Evolutionary conservation across 1,140 invertebrate genomes (phyloP), one percentile per base, ranked within the genome.

Genomic region (Phthorimaea operculella): DNA sequence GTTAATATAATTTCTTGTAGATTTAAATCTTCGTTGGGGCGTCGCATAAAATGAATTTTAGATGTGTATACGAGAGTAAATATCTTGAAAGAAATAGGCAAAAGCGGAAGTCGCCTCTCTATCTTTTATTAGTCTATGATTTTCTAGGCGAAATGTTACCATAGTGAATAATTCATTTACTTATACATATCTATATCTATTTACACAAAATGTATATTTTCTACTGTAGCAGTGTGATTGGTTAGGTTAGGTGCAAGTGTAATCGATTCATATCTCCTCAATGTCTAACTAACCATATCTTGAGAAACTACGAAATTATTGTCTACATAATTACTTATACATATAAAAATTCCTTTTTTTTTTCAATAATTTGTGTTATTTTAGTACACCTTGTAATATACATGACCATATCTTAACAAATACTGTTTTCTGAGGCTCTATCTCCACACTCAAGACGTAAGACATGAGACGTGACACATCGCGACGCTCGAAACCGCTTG

Each of bases 161-260:
- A 84, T 84, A 78, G 68, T 70, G 56, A 67, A 66, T 76, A 72
- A 72, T 74, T 79, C 72, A 76, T 76, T 77, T 74, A 70, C 63
- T 57, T 65, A 70, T 68, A 68, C 78, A 83, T 82, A 80, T 82
- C 77, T 79, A 83, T 78, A 79, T 80, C 74, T 78, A 72, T 78
- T 79, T 72, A 77, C 72, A 79, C 70, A 57, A 69, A 70, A 66
- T 73, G 71, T 83, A 79, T 79, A 79, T 77, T 79, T 72, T 73
- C 59, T 77, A 72, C 62, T 64, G 54, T 76, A 75, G 21, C 6
- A 75, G 63, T 55, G 71, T 77, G 75, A 76, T 78, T 66, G 67
- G 63, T 64, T 62, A 64, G 70, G 72, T 28, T 44, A 60, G 75
- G 68, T 74, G 75, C 70, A 56, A 64, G 63, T 53, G 33, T 51